A percentile compares a stretch with the other conserved stretches of the same genome.
These are phyloP conservation scores for Aphidius ervi DNA, from an alignment of 1,140 invertebrate species.

Conservation along the genomic window DNA sequence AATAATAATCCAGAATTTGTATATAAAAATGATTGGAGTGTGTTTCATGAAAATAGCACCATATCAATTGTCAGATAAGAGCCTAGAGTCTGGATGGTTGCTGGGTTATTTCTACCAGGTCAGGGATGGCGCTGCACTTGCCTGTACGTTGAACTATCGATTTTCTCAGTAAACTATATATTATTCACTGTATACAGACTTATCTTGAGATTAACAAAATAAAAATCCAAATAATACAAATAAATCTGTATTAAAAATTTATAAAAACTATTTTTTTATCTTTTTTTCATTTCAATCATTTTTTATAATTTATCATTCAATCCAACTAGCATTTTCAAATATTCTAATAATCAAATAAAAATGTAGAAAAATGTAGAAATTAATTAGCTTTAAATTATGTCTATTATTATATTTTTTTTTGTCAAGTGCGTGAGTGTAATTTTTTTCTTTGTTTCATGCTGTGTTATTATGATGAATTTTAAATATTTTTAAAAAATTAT, in stretches of 20 bases:
- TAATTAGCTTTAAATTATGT: too few species aligned
- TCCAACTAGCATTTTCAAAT: too few species aligned
- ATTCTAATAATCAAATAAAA: too few species aligned
- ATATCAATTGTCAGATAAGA: neutral
- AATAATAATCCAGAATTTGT: too few species aligned
- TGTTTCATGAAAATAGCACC: too few species aligned
- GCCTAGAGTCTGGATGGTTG: neutral
- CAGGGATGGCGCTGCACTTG: constrained; percentile 38
- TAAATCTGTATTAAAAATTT: too few species aligned
- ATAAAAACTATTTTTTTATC: neutral
- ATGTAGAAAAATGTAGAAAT: too few species aligned
- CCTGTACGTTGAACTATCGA: constrained; percentile 52
- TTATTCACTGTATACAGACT: too few species aligned
- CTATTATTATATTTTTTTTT: too few species aligned
- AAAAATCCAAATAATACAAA: neutral
- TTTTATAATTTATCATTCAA: neutral
- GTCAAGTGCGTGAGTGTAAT: too few species aligned
- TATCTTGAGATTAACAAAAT: too few species aligned
- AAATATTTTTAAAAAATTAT: neutral
- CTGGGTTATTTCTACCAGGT: constrained; percentile 1
- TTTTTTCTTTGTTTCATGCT: neutral
- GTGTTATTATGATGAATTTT: neutral
- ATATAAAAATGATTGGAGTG: too few species aligned
- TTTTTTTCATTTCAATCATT: neutral
- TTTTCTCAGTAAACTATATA: constrained; percentile 25